phyloP scores from a whole-genome alignment of 2,888 invertebrate species.

The Brenthis ino region DNA sequence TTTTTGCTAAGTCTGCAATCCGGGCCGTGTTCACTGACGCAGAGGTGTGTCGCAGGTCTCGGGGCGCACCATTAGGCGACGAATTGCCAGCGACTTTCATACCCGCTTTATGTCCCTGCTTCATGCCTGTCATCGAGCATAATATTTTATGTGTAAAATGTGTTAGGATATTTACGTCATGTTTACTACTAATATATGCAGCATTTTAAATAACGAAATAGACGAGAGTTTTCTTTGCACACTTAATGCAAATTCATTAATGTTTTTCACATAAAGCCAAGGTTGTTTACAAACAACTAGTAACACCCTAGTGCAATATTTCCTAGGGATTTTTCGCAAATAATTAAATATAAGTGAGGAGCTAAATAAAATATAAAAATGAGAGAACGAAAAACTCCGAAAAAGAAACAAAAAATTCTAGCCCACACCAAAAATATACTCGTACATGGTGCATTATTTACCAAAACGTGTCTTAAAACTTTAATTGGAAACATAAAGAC shows the following conservation, averaged over 20 bases:
- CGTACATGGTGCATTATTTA: too few relatives aligned
- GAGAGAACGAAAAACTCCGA: too few relatives aligned
- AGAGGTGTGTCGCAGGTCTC: conserved; percentile 35
- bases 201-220: conserved; percentile 2
- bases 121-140: conserved; percentile 37
- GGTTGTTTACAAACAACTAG: too few relatives aligned
- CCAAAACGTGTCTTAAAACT: too few relatives aligned
- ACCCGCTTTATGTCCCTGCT: conserved; percentile 28
- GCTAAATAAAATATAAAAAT: too few relatives aligned
- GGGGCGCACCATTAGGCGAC: conserved; percentile 36
- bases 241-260: background rate
- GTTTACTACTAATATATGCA: conserved; percentile 7
- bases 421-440: too few relatives aligned
- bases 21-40: conserved; percentile 31
- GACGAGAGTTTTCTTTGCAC: background rate
- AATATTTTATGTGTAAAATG: conserved; percentile 26
- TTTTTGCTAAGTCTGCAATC: conserved; percentile 29
- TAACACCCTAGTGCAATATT: too few relatives aligned
- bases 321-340: too few relatives aligned
- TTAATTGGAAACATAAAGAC: too few relatives aligned
- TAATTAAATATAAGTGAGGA: too few relatives aligned
- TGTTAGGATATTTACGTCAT: conserved; percentile 17
- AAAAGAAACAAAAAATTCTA: too few relatives aligned
- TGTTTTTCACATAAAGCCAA: background rate
- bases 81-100: conserved; percentile 32